Base-by-base conservation (phyloP, 2,797 vertebrate species). In the Pachyuromys duprasi region DNA sequence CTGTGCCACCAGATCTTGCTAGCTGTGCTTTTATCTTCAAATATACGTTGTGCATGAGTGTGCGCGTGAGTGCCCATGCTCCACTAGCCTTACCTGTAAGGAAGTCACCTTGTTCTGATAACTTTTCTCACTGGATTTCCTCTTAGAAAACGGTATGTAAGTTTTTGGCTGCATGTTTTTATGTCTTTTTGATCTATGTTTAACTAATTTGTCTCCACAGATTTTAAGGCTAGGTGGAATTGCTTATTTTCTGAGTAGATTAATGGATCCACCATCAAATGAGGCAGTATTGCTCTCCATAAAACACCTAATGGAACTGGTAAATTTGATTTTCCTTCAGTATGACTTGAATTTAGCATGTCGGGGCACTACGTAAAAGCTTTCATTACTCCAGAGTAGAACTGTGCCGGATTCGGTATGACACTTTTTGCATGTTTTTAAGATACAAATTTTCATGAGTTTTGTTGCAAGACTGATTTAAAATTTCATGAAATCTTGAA, bases 211-310 rank as follows among this genome's bases (percentile, higher is more conserved):
- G 63, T 76, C 42, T 83, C 87, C 83, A 24, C 96, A 99, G 99
- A 99, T 99, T 97, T 96, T 99, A 97, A 99, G 99, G 96, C 99
- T 99, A 53, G 99, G 99, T 42, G 98, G 98, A 76, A 99, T 99
- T 97, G 99, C 99, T 69, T 97, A 97, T 93, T 99, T 99, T 96
- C 98, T 99, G 97, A 98, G 98, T 90, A 99, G 99, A 83, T 98
- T 99, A 36, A 98, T 99, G 98, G 99, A 99, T 95, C 99, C 99
- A 8, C 99, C 99, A 0, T 99, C 99, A 63, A 98, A 98, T 86
- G 98, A 99, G 95, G 99, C 99, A 1, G 98, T 99, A 24, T 97
- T 96, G 91, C 97, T 99, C 49, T 99, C 99, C 93, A 99, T 99
- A 98, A 99, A 99, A 94, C 99, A 99, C 96, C 99, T 99, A 36